These are phyloP conservation scores for Echeneis naucrates DNA, from an alignment of 2,797 vertebrate species.

Conservation along the genomic window DNA sequence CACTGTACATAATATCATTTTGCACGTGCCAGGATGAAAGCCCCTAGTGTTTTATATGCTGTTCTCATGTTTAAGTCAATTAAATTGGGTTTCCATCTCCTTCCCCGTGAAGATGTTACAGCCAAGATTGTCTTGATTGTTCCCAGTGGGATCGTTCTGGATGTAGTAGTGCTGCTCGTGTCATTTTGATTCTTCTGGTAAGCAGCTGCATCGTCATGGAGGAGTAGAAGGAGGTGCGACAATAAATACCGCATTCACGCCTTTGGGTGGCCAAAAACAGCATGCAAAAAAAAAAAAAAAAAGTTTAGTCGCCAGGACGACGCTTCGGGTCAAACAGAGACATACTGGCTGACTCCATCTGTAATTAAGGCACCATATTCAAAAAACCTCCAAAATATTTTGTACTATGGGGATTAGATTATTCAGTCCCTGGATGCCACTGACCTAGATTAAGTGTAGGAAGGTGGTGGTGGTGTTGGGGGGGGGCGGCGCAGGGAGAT, in stretches of 20 bases:
- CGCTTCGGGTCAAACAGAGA: not conserved
- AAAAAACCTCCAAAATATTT: constrained; percentile 13
- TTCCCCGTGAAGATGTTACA: constrained; percentile 9
- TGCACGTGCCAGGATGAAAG: constrained; percentile 14
- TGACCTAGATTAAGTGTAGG: constrained; percentile 21
- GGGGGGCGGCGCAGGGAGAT: constrained; percentile 28
- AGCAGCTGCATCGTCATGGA: constrained; percentile 9
- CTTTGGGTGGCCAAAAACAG: not conserved
- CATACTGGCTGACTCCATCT: not conserved
- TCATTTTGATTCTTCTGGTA: constrained; percentile 24
- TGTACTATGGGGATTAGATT: not conserved
- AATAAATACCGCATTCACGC: not conserved
- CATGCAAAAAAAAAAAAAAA: not conserved
- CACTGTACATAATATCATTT: constrained; percentile 17
- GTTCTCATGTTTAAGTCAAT: constrained; percentile 33
- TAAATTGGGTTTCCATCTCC: constrained; percentile 15
- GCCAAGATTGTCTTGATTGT: constrained; percentile 40
- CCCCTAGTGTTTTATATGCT: not conserved
- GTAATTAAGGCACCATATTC: not conserved
- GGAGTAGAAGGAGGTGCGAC: not conserved
- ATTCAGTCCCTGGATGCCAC: constrained; percentile 17
- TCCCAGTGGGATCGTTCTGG: constrained; percentile 34
- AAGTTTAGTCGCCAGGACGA: not conserved
- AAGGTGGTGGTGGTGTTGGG: not conserved
- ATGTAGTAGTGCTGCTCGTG: not conserved